A percentile compares a stretch with the other conserved stretches of the same genome.
These are phyloP conservation scores for Parnassius smintheus DNA, from an alignment of 2,888 invertebrate genomes.

Conservation along the genomic window DNA sequence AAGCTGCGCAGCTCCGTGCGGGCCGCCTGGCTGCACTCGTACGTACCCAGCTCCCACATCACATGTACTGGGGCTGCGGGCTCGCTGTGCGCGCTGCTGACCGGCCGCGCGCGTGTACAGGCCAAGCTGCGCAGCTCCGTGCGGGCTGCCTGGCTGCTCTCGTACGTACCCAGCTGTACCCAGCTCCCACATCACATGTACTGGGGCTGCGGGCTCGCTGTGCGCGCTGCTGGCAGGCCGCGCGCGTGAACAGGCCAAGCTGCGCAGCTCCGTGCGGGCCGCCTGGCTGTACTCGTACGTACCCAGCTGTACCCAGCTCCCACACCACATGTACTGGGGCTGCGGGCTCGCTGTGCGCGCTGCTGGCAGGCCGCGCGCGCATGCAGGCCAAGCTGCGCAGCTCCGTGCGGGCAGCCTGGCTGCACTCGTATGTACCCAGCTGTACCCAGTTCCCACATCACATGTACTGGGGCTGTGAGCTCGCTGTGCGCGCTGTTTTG, in stretches of 20 bases:
- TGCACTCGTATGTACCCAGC: constrained; percentile 8
- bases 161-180: constrained; percentile 6
- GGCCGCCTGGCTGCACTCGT: constrained; percentile 1
- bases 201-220: constrained; percentile 12
- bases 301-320: background rate
- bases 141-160: background rate
- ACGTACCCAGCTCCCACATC: too few relatives aligned
- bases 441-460: too few relatives aligned
- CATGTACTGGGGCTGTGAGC: constrained; percentile 9
- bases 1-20: constrained; percentile 4
- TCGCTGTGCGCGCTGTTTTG: constrained; percentile 3
- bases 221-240: constrained; percentile 8
- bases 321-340: background rate
- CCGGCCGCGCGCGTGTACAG: constrained; percentile 1
- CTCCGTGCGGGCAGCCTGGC: background rate
- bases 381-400: background rate
- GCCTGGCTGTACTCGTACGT: constrained; percentile 5
- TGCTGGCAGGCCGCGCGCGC: constrained; percentile 7
- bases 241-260: constrained; percentile 1
- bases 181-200: too few relatives aligned
- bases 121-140: constrained; percentile 3
- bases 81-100: constrained; percentile 12
- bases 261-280: constrained; percentile 1
- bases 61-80: constrained; percentile 12
- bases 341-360: constrained; percentile 13